phyloP scores from a whole-genome alignment of 2,113 vertebrate genomes.

The Aramus guarauna region DNA sequence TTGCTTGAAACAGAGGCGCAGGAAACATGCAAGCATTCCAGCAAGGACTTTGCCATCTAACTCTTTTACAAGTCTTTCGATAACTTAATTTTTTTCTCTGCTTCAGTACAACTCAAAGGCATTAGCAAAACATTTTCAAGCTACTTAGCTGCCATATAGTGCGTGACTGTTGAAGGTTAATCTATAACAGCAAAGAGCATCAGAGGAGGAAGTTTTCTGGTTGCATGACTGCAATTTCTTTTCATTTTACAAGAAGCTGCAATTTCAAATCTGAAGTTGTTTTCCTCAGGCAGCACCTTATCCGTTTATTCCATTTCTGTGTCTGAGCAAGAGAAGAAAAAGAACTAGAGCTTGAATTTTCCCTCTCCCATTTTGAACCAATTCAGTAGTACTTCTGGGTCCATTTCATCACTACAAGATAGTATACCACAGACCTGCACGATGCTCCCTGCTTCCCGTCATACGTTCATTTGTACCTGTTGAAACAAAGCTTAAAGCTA shows the following conservation, averaged over 20 bases:
- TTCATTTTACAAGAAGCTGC: background rate
- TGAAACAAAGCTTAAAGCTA: background rate
- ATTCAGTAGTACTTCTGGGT: background rate
- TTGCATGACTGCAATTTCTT: background rate
- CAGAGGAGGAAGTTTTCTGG: background rate
- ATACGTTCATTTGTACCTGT: background rate
- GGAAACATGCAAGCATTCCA: background rate
- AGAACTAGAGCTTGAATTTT: background rate
- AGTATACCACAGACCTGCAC: background rate
- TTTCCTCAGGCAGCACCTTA: background rate
- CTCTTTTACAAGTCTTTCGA: background rate
- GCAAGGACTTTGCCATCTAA: background rate
- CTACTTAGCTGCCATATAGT: background rate
- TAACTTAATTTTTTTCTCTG: background rate
- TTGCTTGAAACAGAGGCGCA: background rate
- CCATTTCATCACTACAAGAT: background rate
- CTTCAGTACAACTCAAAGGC: background rate
- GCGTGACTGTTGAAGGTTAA: background rate
- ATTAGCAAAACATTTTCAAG: background rate
- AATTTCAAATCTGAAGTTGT: background rate
- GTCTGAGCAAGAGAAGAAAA: background rate
- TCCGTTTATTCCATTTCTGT: background rate
- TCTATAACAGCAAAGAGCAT: background rate
- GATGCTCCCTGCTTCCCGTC: background rate
- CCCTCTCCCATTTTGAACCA: background rate